Evolutionary conservation across 2,113 vertebrate genomes (phyloP).

Genomic region (Scolopax mira): DNA sequence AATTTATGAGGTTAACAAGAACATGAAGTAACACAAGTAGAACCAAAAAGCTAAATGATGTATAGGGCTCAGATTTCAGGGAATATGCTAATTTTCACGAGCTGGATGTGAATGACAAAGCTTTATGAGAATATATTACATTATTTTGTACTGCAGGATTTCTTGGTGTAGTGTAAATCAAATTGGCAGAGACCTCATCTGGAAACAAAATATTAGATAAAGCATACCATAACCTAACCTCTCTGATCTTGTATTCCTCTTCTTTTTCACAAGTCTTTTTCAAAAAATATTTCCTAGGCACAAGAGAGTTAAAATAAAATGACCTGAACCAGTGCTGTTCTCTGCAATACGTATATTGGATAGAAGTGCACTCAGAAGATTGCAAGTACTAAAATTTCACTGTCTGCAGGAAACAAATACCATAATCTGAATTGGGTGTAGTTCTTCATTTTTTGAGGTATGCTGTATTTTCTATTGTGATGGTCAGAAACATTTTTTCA

Average conservation of each 20-base stretch:
- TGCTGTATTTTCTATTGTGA: neutral
- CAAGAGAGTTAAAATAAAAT: neutral
- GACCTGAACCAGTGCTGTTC: neutral
- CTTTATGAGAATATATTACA: neutral
- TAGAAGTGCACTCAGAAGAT: neutral
- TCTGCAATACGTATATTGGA: rapidly evolving
- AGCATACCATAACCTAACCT: neutral
- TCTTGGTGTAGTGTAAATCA: neutral
- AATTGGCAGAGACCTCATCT: neutral
- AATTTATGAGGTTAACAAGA: neutral
- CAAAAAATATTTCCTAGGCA: neutral
- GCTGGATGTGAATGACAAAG: neutral
- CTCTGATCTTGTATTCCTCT: neutral
- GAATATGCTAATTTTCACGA: neutral
- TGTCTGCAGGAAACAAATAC: neutral
- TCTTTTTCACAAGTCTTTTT: neutral
- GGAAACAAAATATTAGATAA: neutral
- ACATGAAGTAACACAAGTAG: neutral
- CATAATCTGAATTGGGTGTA: neutral
- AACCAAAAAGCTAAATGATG: neutral
- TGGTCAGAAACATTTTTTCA: neutral
- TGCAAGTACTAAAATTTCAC: neutral
- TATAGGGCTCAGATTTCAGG: neutral
- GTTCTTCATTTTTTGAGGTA: neutral
- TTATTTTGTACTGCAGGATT: neutral